Base-by-base conservation (phyloP, 2,113 vertebrate genomes). In the Ramphastos sulfuratus region DNA sequence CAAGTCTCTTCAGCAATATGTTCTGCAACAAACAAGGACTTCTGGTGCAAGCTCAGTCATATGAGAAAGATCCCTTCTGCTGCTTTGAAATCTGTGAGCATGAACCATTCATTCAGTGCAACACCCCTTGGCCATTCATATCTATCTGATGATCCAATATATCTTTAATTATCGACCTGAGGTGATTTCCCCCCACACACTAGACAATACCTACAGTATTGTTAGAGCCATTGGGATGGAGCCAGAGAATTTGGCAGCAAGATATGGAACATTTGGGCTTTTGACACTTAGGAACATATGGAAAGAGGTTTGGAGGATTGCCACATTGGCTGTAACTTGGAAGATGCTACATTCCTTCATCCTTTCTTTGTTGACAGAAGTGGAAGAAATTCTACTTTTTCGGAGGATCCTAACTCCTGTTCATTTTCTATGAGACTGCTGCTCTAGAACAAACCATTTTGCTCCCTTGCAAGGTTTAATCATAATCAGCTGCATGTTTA, bases 241-340 rank as follows among this genome's bases (percentile, higher is more conserved):
- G 85, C 87, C 79, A 91, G 87, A 72, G 79, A 92, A 91, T 85
- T 96, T 96, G 91, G 89, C 93, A 96, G 94, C 20, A n/a, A 89
- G 69, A 94, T 75, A 92, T 9, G 39, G 94, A 96, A 93, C 95
- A 96, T 93, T 93, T 96, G 93, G 91, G 63, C 67, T 96, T 94
- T 92, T 12, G 33, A 61, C 58, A 83, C 93, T 94, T 92, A 31
- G 82, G 82, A 96, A 75, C 93, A 95, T 94, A 96, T 85, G 95
- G 94, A 87, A 94, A 80, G 89, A 92, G 84, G 89, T 95, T 94
- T 96, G 95, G 92, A 95, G 82, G 75, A 30, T 55, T 89, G 94
- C 92, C 95, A 95, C 48, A 23, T 72, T 69, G 61, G 75, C 35
- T 78, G 82, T 78, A 85, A 72, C 73, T 91, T 83, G 82, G 85